Percentiles rank a stretch among this genome's conserved stretches.
Evolutionary conservation across 2,797 vertebrate genomes (phyloP).

Genomic region (Cryptoblepharus egeriae): DNA sequence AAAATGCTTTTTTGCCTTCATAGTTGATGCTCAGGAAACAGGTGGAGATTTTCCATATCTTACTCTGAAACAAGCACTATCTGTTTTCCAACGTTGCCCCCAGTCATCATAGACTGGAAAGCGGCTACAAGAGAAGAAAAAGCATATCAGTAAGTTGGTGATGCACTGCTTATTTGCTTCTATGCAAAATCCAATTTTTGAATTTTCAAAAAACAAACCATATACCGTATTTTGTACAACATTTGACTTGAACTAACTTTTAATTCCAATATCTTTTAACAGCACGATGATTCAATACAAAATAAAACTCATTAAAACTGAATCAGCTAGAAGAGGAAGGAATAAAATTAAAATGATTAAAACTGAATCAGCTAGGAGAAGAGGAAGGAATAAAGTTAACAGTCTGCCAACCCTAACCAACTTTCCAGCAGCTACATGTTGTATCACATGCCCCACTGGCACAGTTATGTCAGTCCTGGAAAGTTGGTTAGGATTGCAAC

Average conservation of each 20-base stretch:
- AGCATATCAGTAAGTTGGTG: conserved; percentile 13
- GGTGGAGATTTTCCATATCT: conserved; percentile 12
- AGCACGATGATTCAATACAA: too few species aligned
- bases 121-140: conserved; percentile 83
- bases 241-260: background rate
- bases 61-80: conserved; percentile 87
- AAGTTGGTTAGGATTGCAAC: too few species aligned
- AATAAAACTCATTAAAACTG: too few species aligned
- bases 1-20: conserved; percentile 41
- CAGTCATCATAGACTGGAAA: conserved; percentile 95
- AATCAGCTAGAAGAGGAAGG: background rate
- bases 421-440: too few species aligned
- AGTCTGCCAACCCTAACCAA: too few species aligned
- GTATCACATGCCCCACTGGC: too few species aligned
- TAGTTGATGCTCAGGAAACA: background rate
- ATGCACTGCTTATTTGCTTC: too few species aligned
- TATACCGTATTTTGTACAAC: background rate
- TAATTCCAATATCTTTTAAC: background rate
- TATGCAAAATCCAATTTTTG: too few species aligned
- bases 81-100: conserved; percentile 94
- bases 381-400: conserved; percentile 1
- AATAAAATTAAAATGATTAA: conserved; percentile 7
- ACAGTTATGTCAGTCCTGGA: too few species aligned
- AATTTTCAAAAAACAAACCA: background rate
- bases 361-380: conserved; percentile 10